Conservation (phyloP, 2,797 vertebrate species). For the Tangara arthus region DNA sequence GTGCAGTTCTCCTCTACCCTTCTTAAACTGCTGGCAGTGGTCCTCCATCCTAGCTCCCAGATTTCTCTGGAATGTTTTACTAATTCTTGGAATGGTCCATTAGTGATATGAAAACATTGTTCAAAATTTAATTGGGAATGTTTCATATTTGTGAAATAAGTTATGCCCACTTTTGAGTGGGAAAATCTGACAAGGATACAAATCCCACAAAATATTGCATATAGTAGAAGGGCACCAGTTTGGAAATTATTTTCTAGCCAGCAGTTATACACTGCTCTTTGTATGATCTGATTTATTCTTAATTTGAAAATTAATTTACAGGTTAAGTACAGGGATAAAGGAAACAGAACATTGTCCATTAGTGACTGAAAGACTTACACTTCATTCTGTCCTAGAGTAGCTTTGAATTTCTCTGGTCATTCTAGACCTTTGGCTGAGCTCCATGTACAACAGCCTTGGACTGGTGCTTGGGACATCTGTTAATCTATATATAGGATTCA, state of each 20-base stretch:
- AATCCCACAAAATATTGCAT: not conserved
- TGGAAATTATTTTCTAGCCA: not conserved
- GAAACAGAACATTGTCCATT: not conserved
- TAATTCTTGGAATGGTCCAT: not conserved
- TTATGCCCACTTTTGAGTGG: not conserved
- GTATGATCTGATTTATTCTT: not conserved
- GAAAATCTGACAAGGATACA: not conserved
- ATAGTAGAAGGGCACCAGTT: not conserved
- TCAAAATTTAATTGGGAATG: not conserved
- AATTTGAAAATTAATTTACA: not conserved
- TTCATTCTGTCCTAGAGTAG: not conserved
- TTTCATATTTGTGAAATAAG: not conserved
- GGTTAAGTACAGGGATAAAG: not conserved
- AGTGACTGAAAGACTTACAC: not conserved
- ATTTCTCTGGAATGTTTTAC: not conserved
- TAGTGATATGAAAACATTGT: not conserved
- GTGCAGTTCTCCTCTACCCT: not conserved
- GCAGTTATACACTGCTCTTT: not conserved
- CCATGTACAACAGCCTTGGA: conserved; percentile 29
- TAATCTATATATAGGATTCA: conserved; percentile 65
- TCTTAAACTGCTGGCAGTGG: not conserved
- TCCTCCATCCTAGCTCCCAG: not conserved
- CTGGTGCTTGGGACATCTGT: conserved; percentile 59
- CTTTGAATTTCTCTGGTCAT: conserved; percentile 40
- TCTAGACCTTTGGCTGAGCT: conserved; percentile 46